These are phyloP conservation scores for Cepaea hortensis DNA, from an alignment of 2,888 invertebrate genomes.

Conservation along the genomic window DNA sequence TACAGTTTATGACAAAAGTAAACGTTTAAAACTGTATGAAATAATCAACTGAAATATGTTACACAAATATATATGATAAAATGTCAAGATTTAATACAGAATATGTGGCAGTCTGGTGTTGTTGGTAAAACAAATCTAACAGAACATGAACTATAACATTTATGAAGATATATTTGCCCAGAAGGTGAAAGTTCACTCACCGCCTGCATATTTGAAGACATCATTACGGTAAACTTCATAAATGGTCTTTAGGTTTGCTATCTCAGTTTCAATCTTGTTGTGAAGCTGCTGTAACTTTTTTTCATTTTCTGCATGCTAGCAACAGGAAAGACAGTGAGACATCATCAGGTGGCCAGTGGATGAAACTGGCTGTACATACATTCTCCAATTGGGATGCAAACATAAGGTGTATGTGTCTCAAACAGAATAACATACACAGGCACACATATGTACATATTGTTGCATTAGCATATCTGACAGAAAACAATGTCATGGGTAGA, in stretches of 20 bases:
- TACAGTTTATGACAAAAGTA: too few relatives aligned
- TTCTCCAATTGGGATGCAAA: too few relatives aligned
- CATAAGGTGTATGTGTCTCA: too few relatives aligned
- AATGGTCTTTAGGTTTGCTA: constrained; percentile 63
- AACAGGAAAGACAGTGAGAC: background rate
- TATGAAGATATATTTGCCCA: background rate
- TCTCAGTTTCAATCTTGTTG: constrained; percentile 74
- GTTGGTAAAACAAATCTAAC: background rate
- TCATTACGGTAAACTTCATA: constrained; percentile 75
- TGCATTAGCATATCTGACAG: too few relatives aligned
- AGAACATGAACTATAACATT: background rate
- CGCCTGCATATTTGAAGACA: constrained; percentile 72
- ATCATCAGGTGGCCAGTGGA: background rate
- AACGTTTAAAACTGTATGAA: too few relatives aligned
- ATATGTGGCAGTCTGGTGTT: too few relatives aligned
- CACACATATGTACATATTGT: too few relatives aligned
- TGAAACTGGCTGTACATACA: background rate
- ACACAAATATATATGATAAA: too few relatives aligned
- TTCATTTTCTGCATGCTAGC: constrained; percentile 72
- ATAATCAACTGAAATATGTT: too few relatives aligned
- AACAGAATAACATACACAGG: too few relatives aligned
- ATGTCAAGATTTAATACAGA: too few relatives aligned
- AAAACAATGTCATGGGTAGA: too few relatives aligned
- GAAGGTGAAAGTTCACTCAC: constrained; percentile 55
- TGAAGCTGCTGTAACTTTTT: constrained; percentile 65